Evolutionary conservation across 2,888 invertebrate genomes (phyloP).

Genomic region (Meganola albula): DNA sequence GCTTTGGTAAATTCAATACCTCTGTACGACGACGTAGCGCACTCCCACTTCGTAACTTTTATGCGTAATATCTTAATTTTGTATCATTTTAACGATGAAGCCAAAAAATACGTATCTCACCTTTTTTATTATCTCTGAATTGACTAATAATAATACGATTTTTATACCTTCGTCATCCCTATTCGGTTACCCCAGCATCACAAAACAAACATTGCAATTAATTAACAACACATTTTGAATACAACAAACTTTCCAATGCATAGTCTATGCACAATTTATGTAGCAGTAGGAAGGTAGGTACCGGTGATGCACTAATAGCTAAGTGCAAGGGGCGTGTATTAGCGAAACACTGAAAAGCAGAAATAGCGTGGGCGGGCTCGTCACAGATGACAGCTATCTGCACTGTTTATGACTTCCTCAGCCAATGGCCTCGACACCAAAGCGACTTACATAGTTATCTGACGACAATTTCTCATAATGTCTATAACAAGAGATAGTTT

Average conservation of each 20-base stretch:
- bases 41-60: too few relatives aligned
- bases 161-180: too few relatives aligned
- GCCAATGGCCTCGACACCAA: constrained; percentile 61
- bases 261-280: constrained; percentile 49
- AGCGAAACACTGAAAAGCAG: constrained; percentile 57
- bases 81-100: too few relatives aligned
- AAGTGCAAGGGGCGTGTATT: constrained; percentile 45
- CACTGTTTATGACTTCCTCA: constrained; percentile 74
- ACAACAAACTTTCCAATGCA: constrained; percentile 48
- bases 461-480: constrained; percentile 1
- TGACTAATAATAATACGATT: too few relatives aligned
- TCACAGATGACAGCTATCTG: constrained; percentile 70
- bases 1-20: too few relatives aligned
- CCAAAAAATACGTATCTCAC: too few relatives aligned
- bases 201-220: constrained; percentile 12
- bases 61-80: too few relatives aligned
- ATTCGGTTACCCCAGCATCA: too few relatives aligned
- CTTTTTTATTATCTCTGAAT: too few relatives aligned
- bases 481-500: constrained; percentile 4
- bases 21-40: too few relatives aligned
- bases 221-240: constrained; percentile 33
- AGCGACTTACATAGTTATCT: constrained; percentile 21
- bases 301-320: constrained; percentile 31
- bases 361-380: constrained; percentile 74
- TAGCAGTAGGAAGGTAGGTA: constrained; percentile 1